Evolutionary conservation across 1,140 invertebrate genomes (phyloP).

Genomic region (Copidosoma floridanum): DNA sequence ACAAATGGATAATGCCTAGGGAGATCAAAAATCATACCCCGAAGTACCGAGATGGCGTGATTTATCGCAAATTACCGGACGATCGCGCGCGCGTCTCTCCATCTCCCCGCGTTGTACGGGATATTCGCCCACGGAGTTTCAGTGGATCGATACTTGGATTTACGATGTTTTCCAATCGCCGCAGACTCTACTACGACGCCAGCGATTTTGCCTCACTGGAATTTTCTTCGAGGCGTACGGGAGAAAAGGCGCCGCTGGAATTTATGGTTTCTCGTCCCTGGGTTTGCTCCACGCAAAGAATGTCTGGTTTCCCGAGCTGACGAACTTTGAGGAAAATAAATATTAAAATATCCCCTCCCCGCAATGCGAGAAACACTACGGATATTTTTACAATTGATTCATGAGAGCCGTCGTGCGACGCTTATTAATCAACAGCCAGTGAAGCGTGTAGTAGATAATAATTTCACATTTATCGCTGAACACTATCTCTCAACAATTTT

Average conservation of each 20-base stretch:
- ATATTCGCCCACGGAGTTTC: not conserved
- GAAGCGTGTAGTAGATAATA: too few species aligned
- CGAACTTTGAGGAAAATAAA: too few species aligned
- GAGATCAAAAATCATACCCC: not conserved
- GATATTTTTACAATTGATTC: too few species aligned
- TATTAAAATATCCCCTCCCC: too few species aligned
- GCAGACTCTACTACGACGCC: conserved; percentile 40
- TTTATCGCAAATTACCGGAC: conserved; percentile 20
- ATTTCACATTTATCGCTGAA: too few species aligned
- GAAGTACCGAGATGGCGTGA: not conserved
- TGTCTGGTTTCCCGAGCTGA: too few species aligned
- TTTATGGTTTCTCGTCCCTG: conserved; percentile 51
- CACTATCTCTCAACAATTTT: too few species aligned
- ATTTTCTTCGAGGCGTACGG: conserved; percentile 47
- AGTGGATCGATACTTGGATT: conserved; percentile 49
- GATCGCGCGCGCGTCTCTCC: conserved; percentile 26
- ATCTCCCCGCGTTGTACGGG: conserved; percentile 27
- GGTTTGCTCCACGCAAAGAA: too few species aligned
- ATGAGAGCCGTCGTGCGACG: too few species aligned
- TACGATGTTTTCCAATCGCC: conserved; percentile 53
- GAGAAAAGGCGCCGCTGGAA: conserved; percentile 37
- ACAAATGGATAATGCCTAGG: not conserved
- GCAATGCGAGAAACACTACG: too few species aligned
- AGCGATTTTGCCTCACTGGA: too few species aligned
- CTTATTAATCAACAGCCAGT: too few species aligned